These are phyloP conservation scores for Plebejus anna DNA, from an alignment of 2,888 invertebrate species.

Conservation along the genomic window DNA sequence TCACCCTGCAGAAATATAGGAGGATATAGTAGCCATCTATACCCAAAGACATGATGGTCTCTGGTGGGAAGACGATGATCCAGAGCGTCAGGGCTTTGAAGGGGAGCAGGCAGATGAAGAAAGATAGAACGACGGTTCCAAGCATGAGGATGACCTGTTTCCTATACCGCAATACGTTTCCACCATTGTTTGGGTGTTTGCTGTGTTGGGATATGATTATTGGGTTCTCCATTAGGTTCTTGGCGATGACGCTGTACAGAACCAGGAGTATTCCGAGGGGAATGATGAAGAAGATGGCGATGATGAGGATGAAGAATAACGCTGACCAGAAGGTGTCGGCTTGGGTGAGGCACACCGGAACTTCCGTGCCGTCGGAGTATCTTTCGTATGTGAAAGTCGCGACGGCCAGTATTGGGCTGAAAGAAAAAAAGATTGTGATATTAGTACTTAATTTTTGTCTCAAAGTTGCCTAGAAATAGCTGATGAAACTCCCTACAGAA, in stretches of 20 bases:
- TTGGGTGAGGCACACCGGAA: conserved; percentile 89
- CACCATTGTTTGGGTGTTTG: conserved; percentile 66
- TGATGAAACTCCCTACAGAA: too few species aligned
- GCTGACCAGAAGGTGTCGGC: conserved; percentile 89
- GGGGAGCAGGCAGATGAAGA: conserved; percentile 93
- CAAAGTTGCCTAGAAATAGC: too few species aligned
- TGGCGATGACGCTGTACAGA: conserved; percentile 91
- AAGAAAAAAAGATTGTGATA: conserved; percentile 44
- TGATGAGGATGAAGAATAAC: conserved; percentile 88
- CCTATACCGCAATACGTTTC: conserved; percentile 84
- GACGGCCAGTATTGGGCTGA: conserved; percentile 91
- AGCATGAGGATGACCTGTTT: conserved; percentile 93
- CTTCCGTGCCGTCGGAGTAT: conserved; percentile 85
- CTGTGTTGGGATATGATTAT: conserved; percentile 83
- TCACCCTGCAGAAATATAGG: conserved; percentile 91
- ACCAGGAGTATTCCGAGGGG: conserved; percentile 90
- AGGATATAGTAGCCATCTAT: conserved; percentile 90
- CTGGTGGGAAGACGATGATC: conserved; percentile 88
- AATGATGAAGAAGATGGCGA: conserved; percentile 90
- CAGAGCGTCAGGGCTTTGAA: conserved; percentile 93
- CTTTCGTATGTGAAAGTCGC: conserved; percentile 86
- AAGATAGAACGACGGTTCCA: conserved; percentile 92
- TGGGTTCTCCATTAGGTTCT: conserved; percentile 90
- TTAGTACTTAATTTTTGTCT: neutral
- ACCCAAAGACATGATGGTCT: conserved; percentile 84